Evolutionary conservation across 2,113 vertebrate genomes (phyloP).

Genomic region (Thalassoma bifasciatum): DNA sequence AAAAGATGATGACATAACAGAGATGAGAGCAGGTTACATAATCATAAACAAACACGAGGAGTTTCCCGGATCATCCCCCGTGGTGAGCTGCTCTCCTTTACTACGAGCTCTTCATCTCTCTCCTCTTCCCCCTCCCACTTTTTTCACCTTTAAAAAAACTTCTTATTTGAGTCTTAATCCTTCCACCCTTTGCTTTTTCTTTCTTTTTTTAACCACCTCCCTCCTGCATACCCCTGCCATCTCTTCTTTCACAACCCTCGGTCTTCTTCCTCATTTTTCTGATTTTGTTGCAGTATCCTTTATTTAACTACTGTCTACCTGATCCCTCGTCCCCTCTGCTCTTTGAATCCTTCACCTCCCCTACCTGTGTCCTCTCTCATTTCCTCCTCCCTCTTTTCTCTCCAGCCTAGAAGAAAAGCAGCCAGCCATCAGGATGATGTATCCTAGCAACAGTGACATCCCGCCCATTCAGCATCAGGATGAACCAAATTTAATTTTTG

Average conservation of each 20-base stretch:
- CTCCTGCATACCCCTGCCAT: no score
- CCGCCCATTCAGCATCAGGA: conserved; percentile 41
- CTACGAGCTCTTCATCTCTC: neutral
- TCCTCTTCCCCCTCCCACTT: no score
- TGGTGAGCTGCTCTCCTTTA: neutral
- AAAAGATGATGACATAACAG: conserved; percentile 13
- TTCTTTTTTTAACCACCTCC: neutral
- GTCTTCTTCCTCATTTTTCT: no score
- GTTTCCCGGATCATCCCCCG: conserved; percentile 15
- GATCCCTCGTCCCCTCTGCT: neutral
- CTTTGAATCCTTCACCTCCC: neutral
- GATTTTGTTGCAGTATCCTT: no score
- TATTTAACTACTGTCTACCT: no score
- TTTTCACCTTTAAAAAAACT: no score
- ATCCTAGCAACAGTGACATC: conserved; percentile 71
- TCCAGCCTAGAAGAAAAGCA: conserved; percentile 36
- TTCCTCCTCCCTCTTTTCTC: conserved; percentile 17
- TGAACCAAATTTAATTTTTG: conserved; percentile 41
- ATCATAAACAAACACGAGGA: conserved; percentile 29
- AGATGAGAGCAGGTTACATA: conserved; percentile 39
- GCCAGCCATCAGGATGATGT: conserved; percentile 42
- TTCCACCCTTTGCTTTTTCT: neutral
- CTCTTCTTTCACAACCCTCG: neutral
- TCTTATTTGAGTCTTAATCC: neutral
- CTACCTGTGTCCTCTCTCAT: neutral